Evolutionary conservation across 2,113 vertebrate genomes (phyloP).

Genomic region (Nothoprocta pentlandii): DNA sequence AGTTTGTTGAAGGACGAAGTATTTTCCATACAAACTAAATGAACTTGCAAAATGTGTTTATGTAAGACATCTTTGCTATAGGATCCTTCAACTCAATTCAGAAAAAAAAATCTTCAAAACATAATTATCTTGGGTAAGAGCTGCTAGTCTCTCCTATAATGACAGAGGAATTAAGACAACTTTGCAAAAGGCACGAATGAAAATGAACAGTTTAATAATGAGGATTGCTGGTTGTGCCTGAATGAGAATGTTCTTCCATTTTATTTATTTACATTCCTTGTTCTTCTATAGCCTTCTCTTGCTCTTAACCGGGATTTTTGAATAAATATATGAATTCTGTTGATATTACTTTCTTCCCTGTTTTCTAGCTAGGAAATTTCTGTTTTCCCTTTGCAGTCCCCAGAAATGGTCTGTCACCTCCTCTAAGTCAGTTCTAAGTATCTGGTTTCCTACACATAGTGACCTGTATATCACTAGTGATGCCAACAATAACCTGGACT

Average conservation of each 20-base stretch:
- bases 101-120: neutral
- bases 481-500: neutral
- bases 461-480: neutral
- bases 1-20: neutral
- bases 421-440: neutral
- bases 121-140: neutral
- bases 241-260: neutral
- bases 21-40: neutral
- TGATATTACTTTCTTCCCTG: neutral
- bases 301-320: neutral
- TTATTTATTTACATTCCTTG: neutral
- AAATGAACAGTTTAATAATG: neutral
- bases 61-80: neutral
- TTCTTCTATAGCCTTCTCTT: rapidly evolving
- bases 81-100: neutral
- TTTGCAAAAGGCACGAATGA: neutral
- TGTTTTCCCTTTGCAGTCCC: neutral
- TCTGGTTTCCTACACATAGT: neutral
- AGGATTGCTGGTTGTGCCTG: neutral
- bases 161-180: neutral
- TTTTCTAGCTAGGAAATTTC: neutral
- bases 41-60: neutral
- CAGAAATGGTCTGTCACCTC: neutral
- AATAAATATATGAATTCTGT: neutral
- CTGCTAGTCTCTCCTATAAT: neutral